Evolutionary conservation across 2,113 vertebrate species (phyloP).

Genomic region (Dipodomys ordii): DNA sequence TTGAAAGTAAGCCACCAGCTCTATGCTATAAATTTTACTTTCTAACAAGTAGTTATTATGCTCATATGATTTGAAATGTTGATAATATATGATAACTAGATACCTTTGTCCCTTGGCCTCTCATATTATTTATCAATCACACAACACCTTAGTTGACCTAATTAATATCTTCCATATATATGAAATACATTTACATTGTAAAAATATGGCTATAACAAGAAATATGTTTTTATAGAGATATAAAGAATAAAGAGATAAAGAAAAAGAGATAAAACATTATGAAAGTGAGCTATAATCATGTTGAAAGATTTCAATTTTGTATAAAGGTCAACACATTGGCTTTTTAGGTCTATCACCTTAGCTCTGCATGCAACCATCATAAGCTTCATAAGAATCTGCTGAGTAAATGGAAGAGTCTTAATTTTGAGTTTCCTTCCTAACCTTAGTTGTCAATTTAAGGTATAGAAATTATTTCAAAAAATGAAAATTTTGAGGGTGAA

Average conservation of each 20-base stretch:
- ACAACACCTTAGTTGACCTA: not conserved
- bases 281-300: not conserved
- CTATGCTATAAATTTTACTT: not conserved
- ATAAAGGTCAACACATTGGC: not conserved
- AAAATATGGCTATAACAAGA: not conserved
- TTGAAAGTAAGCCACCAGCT: no score
- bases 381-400: not conserved
- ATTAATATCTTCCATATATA: not conserved
- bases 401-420: not conserved
- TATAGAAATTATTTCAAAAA: slow-evolving; percentile 5
- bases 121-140: no score
- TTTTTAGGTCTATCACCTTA: not conserved
- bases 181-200: not conserved
- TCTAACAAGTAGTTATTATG: not conserved
- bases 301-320: not conserved
- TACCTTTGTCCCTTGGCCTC: not conserved
- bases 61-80: not conserved
- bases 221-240: not conserved
- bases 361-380: not conserved
- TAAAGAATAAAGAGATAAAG: slow-evolving; percentile 9
- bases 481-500: not conserved
- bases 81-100: not conserved
- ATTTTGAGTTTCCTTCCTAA: not conserved
- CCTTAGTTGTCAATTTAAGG: not conserved
- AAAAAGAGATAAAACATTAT: not conserved